Percentiles rank a stretch among this genome's conserved stretches.
phyloP scores from a whole-genome alignment of 2,888 invertebrate genomes.

The Cepaea hortensis region DNA sequence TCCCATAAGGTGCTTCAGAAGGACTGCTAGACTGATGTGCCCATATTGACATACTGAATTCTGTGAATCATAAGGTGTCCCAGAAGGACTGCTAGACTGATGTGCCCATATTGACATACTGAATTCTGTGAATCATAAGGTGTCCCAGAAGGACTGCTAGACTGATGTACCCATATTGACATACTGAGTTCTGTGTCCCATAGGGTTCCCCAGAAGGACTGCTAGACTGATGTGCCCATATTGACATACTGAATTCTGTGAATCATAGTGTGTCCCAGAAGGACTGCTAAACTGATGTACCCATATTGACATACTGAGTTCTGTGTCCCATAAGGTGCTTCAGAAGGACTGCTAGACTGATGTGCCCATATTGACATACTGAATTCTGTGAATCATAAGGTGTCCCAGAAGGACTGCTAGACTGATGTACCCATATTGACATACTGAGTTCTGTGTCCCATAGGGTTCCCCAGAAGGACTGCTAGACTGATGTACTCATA shows the following conservation, averaged over 20 bases:
- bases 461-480: too few relatives aligned
- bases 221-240: constrained; percentile 80
- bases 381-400: constrained; percentile 80
- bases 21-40: constrained; percentile 87
- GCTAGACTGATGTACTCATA: too few relatives aligned
- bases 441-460: neutral
- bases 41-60: too few relatives aligned
- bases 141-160: neutral
- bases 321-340: neutral
- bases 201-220: constrained; percentile 98
- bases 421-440: constrained; percentile 72
- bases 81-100: too few relatives aligned
- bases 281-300: too few relatives aligned
- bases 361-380: too few relatives aligned
- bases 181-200: constrained; percentile 18
- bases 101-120: too few relatives aligned
- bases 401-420: constrained; percentile 97
- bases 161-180: too few relatives aligned
- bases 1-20: constrained; percentile 92
- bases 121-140: neutral
- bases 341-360: neutral
- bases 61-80: neutral
- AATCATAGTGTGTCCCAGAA: too few relatives aligned
- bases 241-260: neutral
- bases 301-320: too few relatives aligned